These are phyloP conservation scores for Lindbergichthys nudifrons DNA, from an alignment of 2,797 vertebrate genomes.

Conservation along the genomic window DNA sequence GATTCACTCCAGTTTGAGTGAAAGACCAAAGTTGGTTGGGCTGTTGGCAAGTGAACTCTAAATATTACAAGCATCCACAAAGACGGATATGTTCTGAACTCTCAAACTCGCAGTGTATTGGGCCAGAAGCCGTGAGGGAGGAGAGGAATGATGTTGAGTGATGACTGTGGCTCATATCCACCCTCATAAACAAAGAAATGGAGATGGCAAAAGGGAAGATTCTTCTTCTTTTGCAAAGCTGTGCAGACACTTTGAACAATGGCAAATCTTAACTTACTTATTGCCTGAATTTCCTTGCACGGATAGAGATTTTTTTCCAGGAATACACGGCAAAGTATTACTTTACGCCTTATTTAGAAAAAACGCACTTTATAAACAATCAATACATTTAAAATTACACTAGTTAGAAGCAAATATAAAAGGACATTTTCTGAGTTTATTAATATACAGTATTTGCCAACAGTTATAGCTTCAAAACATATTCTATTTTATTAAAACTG, in stretches of 20 bases:
- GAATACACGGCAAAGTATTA: conserved; percentile 16
- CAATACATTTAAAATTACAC: background rate
- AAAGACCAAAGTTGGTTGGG: conserved; percentile 27
- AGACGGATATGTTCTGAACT: conserved; percentile 46
- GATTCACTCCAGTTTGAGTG: conserved; percentile 35
- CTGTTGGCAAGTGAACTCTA: conserved; percentile 39
- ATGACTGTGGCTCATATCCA: conserved; percentile 59
- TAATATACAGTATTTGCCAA: background rate
- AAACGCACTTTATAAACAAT: background rate
- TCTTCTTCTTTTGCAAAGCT: conserved; percentile 49
- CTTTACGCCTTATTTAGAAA: background rate
- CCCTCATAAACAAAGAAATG: conserved; percentile 54
- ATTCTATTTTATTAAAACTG: background rate
- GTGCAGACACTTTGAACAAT: conserved; percentile 59
- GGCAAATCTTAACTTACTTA: conserved; percentile 57
- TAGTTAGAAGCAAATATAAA: background rate
- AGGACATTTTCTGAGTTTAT: background rate
- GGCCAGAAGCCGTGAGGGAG: conserved; percentile 49
- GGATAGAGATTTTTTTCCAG: conserved; percentile 34
- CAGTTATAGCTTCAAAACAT: too few relatives aligned
- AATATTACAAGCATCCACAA: conserved; percentile 58
- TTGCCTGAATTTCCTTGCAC: conserved; percentile 49
- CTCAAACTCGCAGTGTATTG: conserved; percentile 31
- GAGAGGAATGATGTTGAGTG: conserved; percentile 57
- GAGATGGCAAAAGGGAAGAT: conserved; percentile 52